Base-by-base conservation (phyloP, 2,888 invertebrate species). In the Protodeltote pygarga region DNA sequence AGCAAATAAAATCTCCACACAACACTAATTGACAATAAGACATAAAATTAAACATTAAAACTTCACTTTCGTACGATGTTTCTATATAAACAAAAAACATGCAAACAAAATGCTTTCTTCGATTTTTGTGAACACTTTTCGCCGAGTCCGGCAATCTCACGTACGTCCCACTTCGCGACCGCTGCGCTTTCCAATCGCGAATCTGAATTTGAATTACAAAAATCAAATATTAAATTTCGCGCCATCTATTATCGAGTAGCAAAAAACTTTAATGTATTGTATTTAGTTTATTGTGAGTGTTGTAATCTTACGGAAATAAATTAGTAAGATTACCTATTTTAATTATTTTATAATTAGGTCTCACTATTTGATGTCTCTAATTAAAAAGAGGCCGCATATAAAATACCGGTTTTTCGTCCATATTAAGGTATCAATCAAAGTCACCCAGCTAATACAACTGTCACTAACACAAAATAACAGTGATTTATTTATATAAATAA, bases 121-220 rank as follows among this genome's bases (percentile, higher is more conserved):
- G 39, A 57, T 50, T 51, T 63, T 63, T 72, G 45, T 59, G 33
- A 46, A 42, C 62, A 46, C 37, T 77, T 69, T 69, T 48, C 60
- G 58, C 25, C 24, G 33, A 3, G 42, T 42, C 50, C 65, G 40
- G 45, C 58, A 48, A 72, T 53, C 66, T 71, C 72, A 69, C 75
- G 79, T 75, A 65, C 75, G 80, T 27, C 64, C 75, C 46, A 75
- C 70, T 74, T 75, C 50, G 42, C 49, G 10, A 38, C 19, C 42
- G 54, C 39, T 32, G 46, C 72, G 67, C 80, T 79, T 79, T 79
- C 78, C 71, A 79, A 79, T 73, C 33, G 53, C 57, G 41, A 66
- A 70, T 66, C 63, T 49, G 42, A 61, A 68, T 65, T 51, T 46
- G 31, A 23, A 51, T 51, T 25, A 32, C 3, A 14, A 23, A 53